Conservation (phyloP, 1,140 invertebrate species). For the Drosophila kikkawai region DNA sequence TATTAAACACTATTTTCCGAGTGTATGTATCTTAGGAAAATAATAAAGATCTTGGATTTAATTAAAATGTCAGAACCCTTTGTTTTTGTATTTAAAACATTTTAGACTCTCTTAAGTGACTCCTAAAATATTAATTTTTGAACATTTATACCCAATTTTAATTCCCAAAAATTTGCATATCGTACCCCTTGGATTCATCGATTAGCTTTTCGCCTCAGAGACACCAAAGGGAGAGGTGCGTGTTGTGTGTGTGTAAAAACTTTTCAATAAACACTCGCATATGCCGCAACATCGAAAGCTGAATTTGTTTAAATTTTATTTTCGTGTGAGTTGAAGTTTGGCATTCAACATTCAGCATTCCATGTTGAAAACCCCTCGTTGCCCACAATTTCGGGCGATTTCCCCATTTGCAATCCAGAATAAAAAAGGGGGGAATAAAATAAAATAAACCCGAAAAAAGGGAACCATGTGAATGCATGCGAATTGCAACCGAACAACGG, state of each 20-base stretch:
- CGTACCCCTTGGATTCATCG: constrained; percentile 10
- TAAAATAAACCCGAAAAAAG: constrained; percentile 23
- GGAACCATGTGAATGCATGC: constrained; percentile 67
- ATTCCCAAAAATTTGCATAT: constrained; percentile 5
- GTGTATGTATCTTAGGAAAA: too few relatives aligned
- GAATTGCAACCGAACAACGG: constrained; percentile 72
- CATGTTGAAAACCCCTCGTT: constrained; percentile 55
- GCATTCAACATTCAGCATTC: too few relatives aligned
- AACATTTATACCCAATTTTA: neutral
- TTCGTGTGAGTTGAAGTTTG: constrained; percentile 45
- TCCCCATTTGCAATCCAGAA: constrained; percentile 7
- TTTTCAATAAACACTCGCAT: constrained; percentile 53
- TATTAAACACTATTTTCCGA: neutral
- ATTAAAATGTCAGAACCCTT: too few relatives aligned
- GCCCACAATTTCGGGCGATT: constrained; percentile 34
- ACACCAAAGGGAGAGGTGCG: neutral
- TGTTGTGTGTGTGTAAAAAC: constrained; percentile 14
- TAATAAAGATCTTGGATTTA: neutral
- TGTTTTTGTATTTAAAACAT: neutral
- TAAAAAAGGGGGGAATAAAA: constrained; percentile 1
- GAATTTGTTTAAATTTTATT: constrained; percentile 77
- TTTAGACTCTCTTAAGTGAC: neutral
- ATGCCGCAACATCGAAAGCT: constrained; percentile 38
- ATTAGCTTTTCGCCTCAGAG: constrained; percentile 10
- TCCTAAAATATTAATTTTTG: neutral